Evolutionary conservation across 1,140 invertebrate genomes (phyloP).

Genomic region (Neoseiulus cucumeris): DNA sequence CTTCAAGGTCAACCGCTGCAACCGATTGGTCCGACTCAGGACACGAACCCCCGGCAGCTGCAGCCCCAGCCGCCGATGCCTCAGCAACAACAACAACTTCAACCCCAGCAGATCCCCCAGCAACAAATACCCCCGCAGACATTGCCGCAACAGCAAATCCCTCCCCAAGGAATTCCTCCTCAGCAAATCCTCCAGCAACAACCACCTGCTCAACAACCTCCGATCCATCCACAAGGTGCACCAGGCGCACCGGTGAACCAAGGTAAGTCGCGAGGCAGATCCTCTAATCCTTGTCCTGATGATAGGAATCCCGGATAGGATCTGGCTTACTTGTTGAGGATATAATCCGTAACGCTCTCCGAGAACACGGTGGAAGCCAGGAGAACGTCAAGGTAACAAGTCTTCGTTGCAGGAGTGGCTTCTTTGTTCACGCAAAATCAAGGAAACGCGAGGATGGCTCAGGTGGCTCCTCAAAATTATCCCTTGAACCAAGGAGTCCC

Average conservation of each 20-base stretch:
- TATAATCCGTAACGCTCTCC: no score
- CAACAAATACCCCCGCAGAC: background rate
- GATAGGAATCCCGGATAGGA: no score
- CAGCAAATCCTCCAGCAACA: background rate
- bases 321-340: no score
- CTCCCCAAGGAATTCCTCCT: slow-evolving; percentile 13
- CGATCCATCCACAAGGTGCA: no score
- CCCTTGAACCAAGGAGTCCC: background rate
- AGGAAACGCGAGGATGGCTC: background rate
- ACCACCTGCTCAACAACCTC: background rate
- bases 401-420: background rate
- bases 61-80: slow-evolving; percentile 11
- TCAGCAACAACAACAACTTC: slow-evolving; percentile 16
- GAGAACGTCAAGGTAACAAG: background rate
- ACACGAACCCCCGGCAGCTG: background rate
- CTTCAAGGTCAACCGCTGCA: no score
- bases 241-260: no score
- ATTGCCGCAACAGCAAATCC: slow-evolving; percentile 14
- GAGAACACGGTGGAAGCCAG: no score
- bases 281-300: no score
- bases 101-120: background rate
- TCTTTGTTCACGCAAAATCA: background rate
- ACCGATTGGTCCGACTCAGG: background rate
- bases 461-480: background rate
- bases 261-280: no score